Evolutionary conservation across 2,888 invertebrate genomes (phyloP).

Genomic region (Drosophila longiperda): DNA sequence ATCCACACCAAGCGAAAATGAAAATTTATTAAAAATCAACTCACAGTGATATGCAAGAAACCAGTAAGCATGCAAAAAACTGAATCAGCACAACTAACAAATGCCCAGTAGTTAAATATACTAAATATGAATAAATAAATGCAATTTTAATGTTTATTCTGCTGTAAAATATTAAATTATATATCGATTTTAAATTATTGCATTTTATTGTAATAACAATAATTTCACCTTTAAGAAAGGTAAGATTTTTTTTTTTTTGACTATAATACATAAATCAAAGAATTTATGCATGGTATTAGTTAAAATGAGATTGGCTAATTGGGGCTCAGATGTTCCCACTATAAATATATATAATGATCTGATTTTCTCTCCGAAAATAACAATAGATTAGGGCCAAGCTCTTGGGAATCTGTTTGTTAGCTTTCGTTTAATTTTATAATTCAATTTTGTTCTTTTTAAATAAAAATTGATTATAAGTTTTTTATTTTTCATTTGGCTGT

Average conservation of each 20-base stretch:
- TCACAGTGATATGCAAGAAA: slow-evolving; percentile 63
- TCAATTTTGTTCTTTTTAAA: no score
- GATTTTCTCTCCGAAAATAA: not conserved
- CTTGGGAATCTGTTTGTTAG: not conserved
- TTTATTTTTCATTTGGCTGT: not conserved
- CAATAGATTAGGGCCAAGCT: not conserved
- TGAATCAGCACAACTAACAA: slow-evolving; percentile 1
- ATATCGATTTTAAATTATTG: not conserved
- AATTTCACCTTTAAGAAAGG: not conserved
- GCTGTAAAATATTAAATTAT: not conserved
- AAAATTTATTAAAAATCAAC: slow-evolving; percentile 76
- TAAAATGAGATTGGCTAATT: not conserved
- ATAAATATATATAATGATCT: not conserved
- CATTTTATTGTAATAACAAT: not conserved
- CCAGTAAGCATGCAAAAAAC: slow-evolving; percentile 3
- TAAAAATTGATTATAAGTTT: not conserved
- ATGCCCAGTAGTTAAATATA: slow-evolving; percentile 3
- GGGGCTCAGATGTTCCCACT: not conserved
- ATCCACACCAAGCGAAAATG: slow-evolving; percentile 50
- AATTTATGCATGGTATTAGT: not conserved
- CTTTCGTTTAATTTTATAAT: not conserved
- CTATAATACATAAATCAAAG: not conserved
- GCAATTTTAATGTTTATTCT: not conserved
- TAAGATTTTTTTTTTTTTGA: no score
- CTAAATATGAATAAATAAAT: not conserved